Percentiles rank a stretch among this genome's conserved stretches.
Evolutionary conservation across 2,113 vertebrate species (phyloP).

Genomic region (Pterocles burchelli): DNA sequence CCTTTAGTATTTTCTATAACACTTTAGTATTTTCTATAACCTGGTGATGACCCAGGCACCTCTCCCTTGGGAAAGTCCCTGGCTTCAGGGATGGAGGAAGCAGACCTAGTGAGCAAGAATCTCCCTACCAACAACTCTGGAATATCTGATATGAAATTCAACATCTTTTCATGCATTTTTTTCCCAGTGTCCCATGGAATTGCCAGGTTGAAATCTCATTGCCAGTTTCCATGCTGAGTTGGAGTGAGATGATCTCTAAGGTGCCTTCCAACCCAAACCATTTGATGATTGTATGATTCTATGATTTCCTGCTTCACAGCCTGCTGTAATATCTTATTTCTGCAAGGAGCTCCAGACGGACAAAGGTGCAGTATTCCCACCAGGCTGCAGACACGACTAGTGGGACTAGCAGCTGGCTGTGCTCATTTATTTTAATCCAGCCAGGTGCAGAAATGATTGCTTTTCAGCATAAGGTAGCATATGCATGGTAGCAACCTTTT

Average conservation of each 20-base stretch:
- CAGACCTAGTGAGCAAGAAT: neutral
- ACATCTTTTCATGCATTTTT: neutral
- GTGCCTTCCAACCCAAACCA: no score
- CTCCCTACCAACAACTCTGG: neutral
- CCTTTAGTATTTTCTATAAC: neutral
- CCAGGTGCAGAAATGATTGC: fast-evolving
- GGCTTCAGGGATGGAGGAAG: neutral
- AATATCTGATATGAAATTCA: neutral
- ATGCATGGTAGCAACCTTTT: neutral
- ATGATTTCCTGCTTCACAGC: neutral
- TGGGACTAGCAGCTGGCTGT: neutral
- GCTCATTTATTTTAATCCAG: neutral
- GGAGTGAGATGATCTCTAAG: neutral
- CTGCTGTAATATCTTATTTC: neutral
- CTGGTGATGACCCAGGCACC: neutral
- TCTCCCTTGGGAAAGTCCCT: neutral
- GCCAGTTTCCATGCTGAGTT: neutral
- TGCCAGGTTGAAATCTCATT: neutral
- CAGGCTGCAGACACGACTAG: neutral
- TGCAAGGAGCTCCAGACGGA: neutral
- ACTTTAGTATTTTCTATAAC: neutral
- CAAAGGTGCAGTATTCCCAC: neutral
- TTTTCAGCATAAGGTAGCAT: neutral
- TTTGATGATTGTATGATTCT: no score
- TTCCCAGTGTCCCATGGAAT: neutral